Base-by-base conservation (phyloP, 2,113 vertebrate species). In the Telmatochromis sp. region DNA sequence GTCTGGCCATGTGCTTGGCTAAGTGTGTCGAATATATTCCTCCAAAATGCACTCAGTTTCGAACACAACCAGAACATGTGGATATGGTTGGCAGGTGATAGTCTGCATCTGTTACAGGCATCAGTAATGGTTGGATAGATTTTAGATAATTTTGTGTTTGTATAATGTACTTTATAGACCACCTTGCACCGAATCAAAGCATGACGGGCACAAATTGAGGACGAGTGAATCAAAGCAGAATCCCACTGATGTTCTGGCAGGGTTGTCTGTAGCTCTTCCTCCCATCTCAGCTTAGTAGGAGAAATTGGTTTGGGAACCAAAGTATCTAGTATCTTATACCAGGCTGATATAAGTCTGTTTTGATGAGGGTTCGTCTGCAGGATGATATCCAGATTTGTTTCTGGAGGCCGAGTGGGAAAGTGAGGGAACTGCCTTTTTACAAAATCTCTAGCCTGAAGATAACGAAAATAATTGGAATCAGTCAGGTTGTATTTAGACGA, bases 401-500 rank as follows among this genome's bases (percentile, higher is more conserved):
- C 2, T 23, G n/a, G 53, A 54, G 10, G 53, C 53, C n/a, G 2
- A 54, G 12, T 23, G 2, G 1, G 53, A 54, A 23, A 7, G 10
- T 54, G 53, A 54, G n/a, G 53, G n/a, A 54, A 12, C 10, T 54
- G 0, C 53, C 0, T 54, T 23, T 54, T 7, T 54, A 54, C 53
- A 54, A 54, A 54, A 12, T 23, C 6, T 53, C 5, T 1, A 54
- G 53, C n/a, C 53, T 54, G 6, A 55, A 3, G 21, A 55, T 55
- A 55, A 55, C 2, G 0, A 7, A 55, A 55, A 26, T 0, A 26
- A 0, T 14, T 14, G 54, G 54, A 5, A 0, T 57, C 0, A 5
- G 21, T 21, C 2, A 55, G 21, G 2, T 26, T 0, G 21, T 5
- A 3, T 55, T 26, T 55, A 7, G 54, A 55, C 12, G 12, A 55